Conservation (phyloP, 2,888 invertebrate species). For the Lordiphosa fenestrarum region DNA sequence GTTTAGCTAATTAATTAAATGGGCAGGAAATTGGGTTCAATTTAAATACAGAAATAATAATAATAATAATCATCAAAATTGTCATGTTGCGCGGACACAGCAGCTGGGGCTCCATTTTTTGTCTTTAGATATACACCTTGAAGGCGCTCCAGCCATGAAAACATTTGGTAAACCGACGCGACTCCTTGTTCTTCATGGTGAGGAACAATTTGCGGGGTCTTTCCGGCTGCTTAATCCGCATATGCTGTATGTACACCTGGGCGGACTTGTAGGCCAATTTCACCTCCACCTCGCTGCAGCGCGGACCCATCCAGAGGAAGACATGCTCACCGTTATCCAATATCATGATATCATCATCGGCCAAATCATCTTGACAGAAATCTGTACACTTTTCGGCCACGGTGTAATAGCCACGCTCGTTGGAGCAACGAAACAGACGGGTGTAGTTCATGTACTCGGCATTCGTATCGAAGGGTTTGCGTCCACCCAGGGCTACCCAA, state of each 20-base stretch:
- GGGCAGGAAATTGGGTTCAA: conserved; percentile 9
- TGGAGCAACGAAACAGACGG: conserved; percentile 97
- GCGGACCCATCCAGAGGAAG: conserved; percentile 97
- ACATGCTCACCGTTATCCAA: conserved; percentile 98
- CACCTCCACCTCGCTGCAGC: conserved; percentile 98
- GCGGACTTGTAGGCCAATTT: conserved; percentile 99
- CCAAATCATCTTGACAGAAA: conserved; percentile 93
- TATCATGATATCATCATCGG: conserved; percentile 99
- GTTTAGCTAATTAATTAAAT: conserved; percentile 46
- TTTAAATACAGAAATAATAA: too few relatives aligned
- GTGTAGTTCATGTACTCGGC: conserved; percentile 96
- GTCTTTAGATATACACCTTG: conserved; percentile 82
- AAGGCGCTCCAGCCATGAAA: conserved; percentile 99
- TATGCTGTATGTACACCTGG: conserved; percentile 98
- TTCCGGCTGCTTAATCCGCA: conserved; percentile 96
- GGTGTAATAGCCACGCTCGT: conserved; percentile 99
- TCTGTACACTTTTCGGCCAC: conserved; percentile 96
- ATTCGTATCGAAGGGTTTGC: conserved; percentile 92
- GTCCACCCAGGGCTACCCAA: conserved; percentile 97
- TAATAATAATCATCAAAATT: neutral
- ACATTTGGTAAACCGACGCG: conserved; percentile 96
- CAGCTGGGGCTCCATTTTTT: conserved; percentile 3
- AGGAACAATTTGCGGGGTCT: conserved; percentile 94
- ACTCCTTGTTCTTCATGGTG: conserved; percentile 97
- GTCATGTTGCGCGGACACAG: neutral